These are phyloP conservation scores for Lichenostomus cassidix DNA, from an alignment of 2,113 vertebrate species.

Conservation along the genomic window DNA sequence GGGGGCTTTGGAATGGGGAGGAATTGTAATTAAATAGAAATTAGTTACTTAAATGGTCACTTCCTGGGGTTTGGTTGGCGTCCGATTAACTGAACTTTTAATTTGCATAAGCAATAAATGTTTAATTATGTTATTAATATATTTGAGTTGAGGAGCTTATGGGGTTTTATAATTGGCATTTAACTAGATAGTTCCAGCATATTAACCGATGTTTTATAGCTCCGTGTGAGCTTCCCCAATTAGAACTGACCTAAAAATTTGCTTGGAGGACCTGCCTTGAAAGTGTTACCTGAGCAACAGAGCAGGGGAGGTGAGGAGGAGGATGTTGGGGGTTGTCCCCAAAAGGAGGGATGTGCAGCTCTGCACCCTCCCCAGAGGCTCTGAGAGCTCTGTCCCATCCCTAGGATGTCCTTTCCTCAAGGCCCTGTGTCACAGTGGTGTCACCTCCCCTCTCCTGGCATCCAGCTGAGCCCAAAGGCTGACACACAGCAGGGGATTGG, in stretches of 20 bases:
- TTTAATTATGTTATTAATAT: slow-evolving; percentile 82
- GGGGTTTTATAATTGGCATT: slow-evolving; percentile 77
- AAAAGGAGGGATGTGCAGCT: background rate
- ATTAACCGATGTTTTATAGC: slow-evolving; percentile 70
- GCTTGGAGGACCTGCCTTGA: slow-evolving; percentile 7
- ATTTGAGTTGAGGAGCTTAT: slow-evolving; percentile 72
- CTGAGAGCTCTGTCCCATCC: background rate
- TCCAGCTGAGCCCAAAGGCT: background rate
- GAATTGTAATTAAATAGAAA: slow-evolving; percentile 57
- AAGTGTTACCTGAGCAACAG: slow-evolving; percentile 43
- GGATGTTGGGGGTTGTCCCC: background rate
- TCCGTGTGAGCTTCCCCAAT: slow-evolving; percentile 56
- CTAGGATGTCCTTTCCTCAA: background rate
- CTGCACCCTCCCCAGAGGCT: background rate
- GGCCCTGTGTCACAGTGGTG: background rate
- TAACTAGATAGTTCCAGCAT: slow-evolving; percentile 75
- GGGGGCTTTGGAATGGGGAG: background rate
- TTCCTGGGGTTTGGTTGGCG: slow-evolving; percentile 64
- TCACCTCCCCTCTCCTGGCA: background rate
- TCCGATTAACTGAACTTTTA: slow-evolving; percentile 74
- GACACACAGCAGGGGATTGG: background rate
- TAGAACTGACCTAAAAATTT: slow-evolving; percentile 62
- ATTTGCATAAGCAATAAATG: slow-evolving; percentile 75
- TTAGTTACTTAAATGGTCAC: slow-evolving; percentile 62
- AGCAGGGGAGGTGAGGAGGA: background rate